Evolutionary conservation across 1,140 invertebrate genomes (phyloP), one percentile per base, ranked within the genome.

Genomic region (Cataglyphis hispanica): DNA sequence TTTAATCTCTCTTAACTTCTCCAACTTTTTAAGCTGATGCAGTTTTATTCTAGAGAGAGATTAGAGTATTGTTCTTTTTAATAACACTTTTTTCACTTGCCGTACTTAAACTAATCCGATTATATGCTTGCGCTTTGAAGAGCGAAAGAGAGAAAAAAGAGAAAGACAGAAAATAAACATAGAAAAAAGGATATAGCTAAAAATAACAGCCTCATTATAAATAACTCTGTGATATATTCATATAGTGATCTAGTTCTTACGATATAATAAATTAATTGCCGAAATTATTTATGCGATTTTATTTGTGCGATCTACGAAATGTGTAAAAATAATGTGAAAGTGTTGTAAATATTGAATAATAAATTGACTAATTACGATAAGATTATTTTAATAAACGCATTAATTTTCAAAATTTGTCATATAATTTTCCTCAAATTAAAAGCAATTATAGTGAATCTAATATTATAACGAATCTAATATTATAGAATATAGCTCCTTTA

Each of bases 51-150:
- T 27, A n/a, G 31, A 22, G 19, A 46, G 11, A 46, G 19, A 31
- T 13, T 19, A 43, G 7, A 43, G 7, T 40, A 19, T 16, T 25
- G 34, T 19, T 67, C 43, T 43, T 74, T 83, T 74, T 72, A 83
- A 83, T 74, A 43, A 83, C 25, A 37, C 37, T 83, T 50, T 72
- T 81, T 60, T 83, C 37, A 72, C 67, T 83, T 25, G 16, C 53
- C 25, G 67, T 83, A 83, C 56, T 83, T 83, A 83, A 83, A 60
- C 67, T 83, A 60, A 83, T 83, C 78, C 78, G 78, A 83, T 83
- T 83, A 83, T 25, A 46, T n/a, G 53, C 53, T 25, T 37, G 46
- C 64, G 46, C 37, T 34, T 61, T 27, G 25, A 53, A 40, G 27
- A 25, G 43, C 16, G 16, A 16, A 19, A 50, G 46, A 50, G 46